phyloP scores from a whole-genome alignment of 92 coral and sea anemone genomes.

The Heteractis magnifica region DNA sequence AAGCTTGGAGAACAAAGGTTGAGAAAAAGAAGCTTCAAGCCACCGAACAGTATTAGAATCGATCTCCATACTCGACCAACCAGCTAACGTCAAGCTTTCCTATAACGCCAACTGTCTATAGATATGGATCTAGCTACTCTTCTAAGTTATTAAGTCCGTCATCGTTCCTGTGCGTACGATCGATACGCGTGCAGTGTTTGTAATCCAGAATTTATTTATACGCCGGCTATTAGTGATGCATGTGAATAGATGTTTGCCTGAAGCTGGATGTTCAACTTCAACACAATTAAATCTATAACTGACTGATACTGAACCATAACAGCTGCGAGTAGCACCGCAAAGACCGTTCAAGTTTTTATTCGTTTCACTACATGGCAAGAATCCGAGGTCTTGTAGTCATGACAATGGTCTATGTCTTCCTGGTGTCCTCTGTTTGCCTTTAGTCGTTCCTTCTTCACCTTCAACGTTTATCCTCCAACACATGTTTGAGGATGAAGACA shows the following conservation, averaged over 20 bases:
- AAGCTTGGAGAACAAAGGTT: neutral
- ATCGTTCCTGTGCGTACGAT: neutral
- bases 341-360: neutral
- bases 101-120: constrained; percentile 6
- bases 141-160: neutral
- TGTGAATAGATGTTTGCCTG: constrained; percentile 4
- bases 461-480: neutral
- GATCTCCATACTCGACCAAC: too few species aligned
- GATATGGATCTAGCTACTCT: constrained; percentile 10
- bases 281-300: neutral
- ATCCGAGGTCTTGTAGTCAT: neutral
- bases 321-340: neutral
- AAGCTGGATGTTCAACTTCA: constrained; percentile 5
- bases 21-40: neutral
- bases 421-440: neutral
- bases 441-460: neutral
- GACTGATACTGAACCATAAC: neutral
- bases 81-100: neutral
- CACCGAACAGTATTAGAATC: too few species aligned
- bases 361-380: neutral
- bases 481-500: constrained; percentile 2
- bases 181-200: neutral
- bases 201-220: neutral
- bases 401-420: neutral
- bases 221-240: neutral